A percentile compares a stretch with the other conserved stretches of the same genome.
These are phyloP conservation scores for Phymastichus coffea DNA, from an alignment of 1,140 invertebrate genomes.

Conservation along the genomic window DNA sequence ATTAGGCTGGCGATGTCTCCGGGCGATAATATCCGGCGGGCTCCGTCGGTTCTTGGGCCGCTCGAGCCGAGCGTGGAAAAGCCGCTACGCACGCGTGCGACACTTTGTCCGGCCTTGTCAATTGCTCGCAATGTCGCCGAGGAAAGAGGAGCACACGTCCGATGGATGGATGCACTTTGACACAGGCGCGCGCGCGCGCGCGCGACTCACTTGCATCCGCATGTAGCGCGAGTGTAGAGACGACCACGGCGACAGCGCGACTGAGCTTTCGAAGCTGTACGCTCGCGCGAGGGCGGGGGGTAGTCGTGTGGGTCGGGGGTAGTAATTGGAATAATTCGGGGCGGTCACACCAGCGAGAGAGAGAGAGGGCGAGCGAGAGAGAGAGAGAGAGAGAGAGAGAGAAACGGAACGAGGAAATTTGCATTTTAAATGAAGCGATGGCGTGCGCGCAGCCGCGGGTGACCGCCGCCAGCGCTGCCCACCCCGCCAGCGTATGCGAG, in stretches of 20 bases:
- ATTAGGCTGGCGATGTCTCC: no score
- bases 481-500: no score
- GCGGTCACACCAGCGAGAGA: conserved; percentile 37
- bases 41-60: no score
- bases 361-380: conserved; percentile 5
- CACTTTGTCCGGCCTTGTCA: no score
- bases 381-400: conserved; percentile 4
- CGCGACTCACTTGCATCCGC: background rate
- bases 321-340: conserved; percentile 58
- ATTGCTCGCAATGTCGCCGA: no score
- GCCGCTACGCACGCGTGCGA: no score
- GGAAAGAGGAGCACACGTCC: no score
- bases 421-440: conserved; percentile 59
- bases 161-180: no score
- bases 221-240: background rate
- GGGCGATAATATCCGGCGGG: background rate
- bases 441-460: conserved; percentile 45
- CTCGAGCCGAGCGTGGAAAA: no score
- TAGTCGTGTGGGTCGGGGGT: background rate
- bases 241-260: background rate
- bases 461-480: no score
- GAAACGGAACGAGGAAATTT: no score
- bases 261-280: background rate
- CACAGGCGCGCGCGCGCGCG: background rate
- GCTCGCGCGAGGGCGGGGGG: background rate